These are phyloP conservation scores for Pipistrellus pipistrellus DNA, from an alignment of 2,797 vertebrate genomes.

Conservation along the genomic window DNA sequence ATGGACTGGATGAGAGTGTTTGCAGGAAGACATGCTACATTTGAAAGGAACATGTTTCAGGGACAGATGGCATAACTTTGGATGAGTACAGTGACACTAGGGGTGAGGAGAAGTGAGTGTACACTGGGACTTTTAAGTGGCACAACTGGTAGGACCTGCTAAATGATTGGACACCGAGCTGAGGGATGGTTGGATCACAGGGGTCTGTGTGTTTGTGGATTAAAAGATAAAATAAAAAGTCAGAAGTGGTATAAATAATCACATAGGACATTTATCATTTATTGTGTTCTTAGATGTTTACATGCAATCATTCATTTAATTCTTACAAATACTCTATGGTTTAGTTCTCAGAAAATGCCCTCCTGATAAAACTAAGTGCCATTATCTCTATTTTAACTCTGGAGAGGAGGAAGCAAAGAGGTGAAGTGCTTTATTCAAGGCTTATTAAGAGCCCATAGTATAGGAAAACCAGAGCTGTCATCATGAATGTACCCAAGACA, in stretches of 20 bases:
- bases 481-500: neutral
- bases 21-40: neutral
- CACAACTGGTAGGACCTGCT: neutral
- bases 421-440: neutral
- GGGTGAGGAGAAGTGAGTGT: rapidly evolving
- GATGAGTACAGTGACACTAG: neutral
- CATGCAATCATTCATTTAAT: neutral
- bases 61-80: neutral
- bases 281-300: neutral
- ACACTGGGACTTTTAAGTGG: too few relatives aligned
- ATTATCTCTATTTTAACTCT: neutral
- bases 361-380: neutral
- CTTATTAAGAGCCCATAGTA: neutral
- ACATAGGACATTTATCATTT: too few relatives aligned
- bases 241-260: neutral
- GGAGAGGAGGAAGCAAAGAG: neutral
- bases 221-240: neutral
- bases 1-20: neutral
- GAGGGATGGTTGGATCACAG: neutral
- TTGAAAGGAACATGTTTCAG: neutral
- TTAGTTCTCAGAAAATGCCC: neutral
- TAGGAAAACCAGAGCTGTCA: neutral
- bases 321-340: neutral
- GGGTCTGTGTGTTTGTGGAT: neutral
- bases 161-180: neutral